These are phyloP conservation scores for Myrmophylax atrothorax DNA, from an alignment of 2,113 vertebrate species.

Conservation along the genomic window DNA sequence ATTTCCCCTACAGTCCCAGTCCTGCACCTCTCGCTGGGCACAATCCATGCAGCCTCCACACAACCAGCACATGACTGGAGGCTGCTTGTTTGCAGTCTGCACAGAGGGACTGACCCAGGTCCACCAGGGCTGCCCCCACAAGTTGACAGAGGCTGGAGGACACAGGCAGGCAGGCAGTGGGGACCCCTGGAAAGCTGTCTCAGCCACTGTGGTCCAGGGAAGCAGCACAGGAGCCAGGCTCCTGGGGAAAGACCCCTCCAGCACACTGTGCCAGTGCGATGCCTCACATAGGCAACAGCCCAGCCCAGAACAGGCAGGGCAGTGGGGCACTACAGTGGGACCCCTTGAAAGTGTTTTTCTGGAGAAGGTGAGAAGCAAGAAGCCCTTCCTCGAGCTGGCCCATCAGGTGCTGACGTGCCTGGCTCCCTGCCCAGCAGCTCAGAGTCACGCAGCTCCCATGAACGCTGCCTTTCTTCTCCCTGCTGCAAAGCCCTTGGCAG, in stretches of 20 bases:
- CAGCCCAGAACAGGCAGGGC: neutral
- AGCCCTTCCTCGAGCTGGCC: neutral
- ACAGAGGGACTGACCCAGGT: neutral
- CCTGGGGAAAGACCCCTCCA: neutral
- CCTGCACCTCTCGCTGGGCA: neutral
- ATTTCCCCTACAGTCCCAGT: neutral
- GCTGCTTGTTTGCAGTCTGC: neutral
- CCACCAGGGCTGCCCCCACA: neutral
- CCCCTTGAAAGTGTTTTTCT: neutral
- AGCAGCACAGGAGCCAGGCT: neutral
- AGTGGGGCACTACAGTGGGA: neutral
- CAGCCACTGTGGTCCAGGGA: neutral
- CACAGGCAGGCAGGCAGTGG: neutral
- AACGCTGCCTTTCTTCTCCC: constrained; percentile 28
- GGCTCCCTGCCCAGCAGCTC: constrained; percentile 5
- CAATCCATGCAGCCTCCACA: accelerated
- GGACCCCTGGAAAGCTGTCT: neutral
- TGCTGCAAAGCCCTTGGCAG: neutral
- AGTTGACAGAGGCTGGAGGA: neutral
- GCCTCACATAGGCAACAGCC: accelerated
- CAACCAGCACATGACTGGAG: neutral
- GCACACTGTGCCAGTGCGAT: neutral
- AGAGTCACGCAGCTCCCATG: neutral
- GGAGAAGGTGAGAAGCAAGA: neutral
- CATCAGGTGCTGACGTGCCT: constrained; percentile 51